Evolutionary conservation across 2,888 invertebrate species (phyloP), one percentile per base, ranked within the genome.

Genomic region (Muscina levida): DNA sequence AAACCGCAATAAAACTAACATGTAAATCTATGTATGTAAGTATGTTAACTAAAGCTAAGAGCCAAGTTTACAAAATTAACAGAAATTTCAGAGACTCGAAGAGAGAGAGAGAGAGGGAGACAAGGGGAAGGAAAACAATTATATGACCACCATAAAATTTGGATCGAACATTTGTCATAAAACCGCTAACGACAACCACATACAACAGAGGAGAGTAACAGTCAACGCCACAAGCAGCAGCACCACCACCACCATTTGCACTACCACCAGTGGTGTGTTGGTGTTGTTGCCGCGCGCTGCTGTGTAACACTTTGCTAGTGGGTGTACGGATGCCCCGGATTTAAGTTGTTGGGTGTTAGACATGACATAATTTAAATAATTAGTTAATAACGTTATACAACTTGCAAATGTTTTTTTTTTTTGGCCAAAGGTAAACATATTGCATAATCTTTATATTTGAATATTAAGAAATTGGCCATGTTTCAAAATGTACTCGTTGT

Each of bases 331-430:
- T 31, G 31, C 8, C 31, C 31, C 31, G 31, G 4, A 31, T 31
- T 31, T 8, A n/a, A 8, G 31, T 31, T 31, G 31, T 3, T 31
- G 3, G 8, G 3, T 8, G 31, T 77, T 53, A 77, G 56, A 65
- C 46, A 68, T 77, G 74, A 72, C 74, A 77, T 77, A 77, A 80
- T 80, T 73, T 80, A 19, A 70, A 22, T 39, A 71, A 72, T 73
- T 73, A 72, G 73, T 42, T 31, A 5, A 77, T n/a, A 71, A 39
- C 56, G 46, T 74, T 81, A 67, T 74, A 73, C 46, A 77, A 72
- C 53, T 24, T 17, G 53, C 48, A 31, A 31, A 19, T 65, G 22
- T 37, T 48, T 15, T 71, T 67, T 37, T 15, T 77, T 67, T 67
- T 66, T 37, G 15, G 10, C 17, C 5, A 72, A 67, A 57, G 8